Percentiles rank a stretch among this genome's conserved stretches.
Conservation (phyloP, 2,113 vertebrate species). For the Collichthys lucidus region DNA sequence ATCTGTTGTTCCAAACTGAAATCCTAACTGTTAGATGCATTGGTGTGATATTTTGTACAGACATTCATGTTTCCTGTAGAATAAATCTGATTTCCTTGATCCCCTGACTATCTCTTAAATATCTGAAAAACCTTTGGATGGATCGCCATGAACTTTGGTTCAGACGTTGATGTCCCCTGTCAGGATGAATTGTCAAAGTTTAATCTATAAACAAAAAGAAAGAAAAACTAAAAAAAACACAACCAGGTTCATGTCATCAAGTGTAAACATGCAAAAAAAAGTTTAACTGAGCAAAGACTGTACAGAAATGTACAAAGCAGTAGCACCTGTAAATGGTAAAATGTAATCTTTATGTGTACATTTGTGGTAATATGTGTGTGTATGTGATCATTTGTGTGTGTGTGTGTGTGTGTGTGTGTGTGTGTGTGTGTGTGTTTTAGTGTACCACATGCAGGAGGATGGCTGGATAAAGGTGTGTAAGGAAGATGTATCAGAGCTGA, state of each 20-base stretch:
- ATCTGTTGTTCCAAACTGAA: no score
- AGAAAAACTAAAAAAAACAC: not conserved
- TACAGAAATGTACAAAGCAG: no score
- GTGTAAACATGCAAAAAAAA: no score
- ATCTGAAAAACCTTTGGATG: not conserved
- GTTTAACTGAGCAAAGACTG: not conserved
- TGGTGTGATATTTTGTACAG: no score
- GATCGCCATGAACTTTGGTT: not conserved
- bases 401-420: slow-evolving; percentile 60
- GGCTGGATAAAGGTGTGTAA: slow-evolving; percentile 90
- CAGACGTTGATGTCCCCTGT: not conserved
- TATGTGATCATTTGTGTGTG: slow-evolving; percentile 22
- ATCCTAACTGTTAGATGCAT: not conserved
- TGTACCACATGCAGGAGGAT: slow-evolving; percentile 90
- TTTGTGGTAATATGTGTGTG: not conserved
- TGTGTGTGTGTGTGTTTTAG: no score
- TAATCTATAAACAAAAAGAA: not conserved
- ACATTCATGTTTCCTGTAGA: no score
- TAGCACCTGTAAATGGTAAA: not conserved
- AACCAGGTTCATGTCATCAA: not conserved
- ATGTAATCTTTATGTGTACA: not conserved
- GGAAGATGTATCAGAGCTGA: slow-evolving; percentile 86
- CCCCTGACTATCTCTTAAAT: no score
- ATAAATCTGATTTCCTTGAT: no score
- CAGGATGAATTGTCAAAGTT: not conserved